Evolutionary conservation across 2,797 vertebrate genomes (phyloP).

Genomic region (Threskiornis aethiopicus): DNA sequence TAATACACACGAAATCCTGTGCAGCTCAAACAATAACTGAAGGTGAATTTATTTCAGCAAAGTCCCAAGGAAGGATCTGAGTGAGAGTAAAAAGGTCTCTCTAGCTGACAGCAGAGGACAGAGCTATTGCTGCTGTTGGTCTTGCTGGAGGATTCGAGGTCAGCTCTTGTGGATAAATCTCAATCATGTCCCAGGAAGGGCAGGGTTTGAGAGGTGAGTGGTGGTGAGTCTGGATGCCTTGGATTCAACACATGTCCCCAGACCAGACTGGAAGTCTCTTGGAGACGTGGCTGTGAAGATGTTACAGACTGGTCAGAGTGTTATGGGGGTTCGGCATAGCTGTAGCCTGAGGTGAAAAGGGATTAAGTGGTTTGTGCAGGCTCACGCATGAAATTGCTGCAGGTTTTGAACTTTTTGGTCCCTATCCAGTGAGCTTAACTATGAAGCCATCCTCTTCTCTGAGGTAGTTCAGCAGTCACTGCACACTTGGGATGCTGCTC

Average conservation of each 20-base stretch:
- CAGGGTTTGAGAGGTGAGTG: background rate
- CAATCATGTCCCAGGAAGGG: fast-evolving
- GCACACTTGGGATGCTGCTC: background rate
- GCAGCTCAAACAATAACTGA: background rate
- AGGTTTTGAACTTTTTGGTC: background rate
- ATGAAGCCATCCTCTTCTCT: background rate
- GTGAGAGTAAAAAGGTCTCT: background rate
- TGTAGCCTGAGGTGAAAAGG: background rate
- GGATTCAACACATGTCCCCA: background rate
- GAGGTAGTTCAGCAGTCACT: background rate
- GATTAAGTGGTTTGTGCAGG: background rate
- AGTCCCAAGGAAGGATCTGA: background rate
- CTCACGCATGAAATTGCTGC: background rate
- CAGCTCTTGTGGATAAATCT: background rate
- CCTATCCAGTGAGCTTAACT: background rate
- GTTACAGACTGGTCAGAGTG: background rate
- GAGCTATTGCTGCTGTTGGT: background rate
- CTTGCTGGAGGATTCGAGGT: background rate
- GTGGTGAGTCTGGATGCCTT: background rate
- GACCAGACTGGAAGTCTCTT: background rate
- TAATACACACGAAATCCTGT: background rate
- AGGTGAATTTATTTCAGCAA: background rate
- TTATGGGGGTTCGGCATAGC: background rate
- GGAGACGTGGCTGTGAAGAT: background rate
- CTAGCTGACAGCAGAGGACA: background rate